Evolutionary conservation across 2,113 vertebrate genomes (phyloP).

Genomic region (Brachyhypopomus gauderio): DNA sequence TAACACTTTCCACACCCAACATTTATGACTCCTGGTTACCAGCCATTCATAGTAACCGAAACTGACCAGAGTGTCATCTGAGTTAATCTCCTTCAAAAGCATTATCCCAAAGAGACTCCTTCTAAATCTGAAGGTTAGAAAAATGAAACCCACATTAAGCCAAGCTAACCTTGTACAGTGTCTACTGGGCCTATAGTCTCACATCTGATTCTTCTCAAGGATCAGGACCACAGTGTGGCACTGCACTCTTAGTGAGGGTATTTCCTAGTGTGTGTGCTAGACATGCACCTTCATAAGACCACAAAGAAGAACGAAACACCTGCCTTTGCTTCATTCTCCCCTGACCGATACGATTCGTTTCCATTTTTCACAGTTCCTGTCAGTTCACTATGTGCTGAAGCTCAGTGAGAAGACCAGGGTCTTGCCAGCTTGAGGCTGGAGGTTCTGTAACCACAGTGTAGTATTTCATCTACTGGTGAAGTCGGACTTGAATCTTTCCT

Average conservation of each 20-base stretch:
- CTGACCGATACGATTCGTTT: neutral
- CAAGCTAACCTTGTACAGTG: too few relatives aligned
- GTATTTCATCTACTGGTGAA: slow-evolving; percentile 60
- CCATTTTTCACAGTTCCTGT: neutral
- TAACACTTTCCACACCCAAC: slow-evolving; percentile 18
- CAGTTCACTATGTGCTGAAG: neutral
- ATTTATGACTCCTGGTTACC: slow-evolving; percentile 10
- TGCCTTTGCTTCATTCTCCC: neutral
- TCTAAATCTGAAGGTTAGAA: slow-evolving; percentile 8
- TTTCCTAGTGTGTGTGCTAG: neutral
- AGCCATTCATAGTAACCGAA: slow-evolving; percentile 24
- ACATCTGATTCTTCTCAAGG: neutral
- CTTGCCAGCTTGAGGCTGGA: neutral
- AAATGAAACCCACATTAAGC: neutral
- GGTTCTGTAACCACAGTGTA: slow-evolving; percentile 56
- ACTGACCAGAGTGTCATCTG: slow-evolving; percentile 18
- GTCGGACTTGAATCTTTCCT: slow-evolving; percentile 57
- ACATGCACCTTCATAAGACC: too few relatives aligned
- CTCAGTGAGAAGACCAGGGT: neutral
- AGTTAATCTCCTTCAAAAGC: slow-evolving; percentile 41
- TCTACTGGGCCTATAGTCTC: neutral
- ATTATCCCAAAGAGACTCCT: slow-evolving; percentile 7
- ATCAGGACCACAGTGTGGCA: neutral
- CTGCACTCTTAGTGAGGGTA: neutral
- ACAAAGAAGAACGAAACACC: neutral